Evolutionary conservation across 2,888 invertebrate genomes (phyloP), one percentile per base, ranked within the genome.

Genomic region (Pachycephus smyrnensis): DNA sequence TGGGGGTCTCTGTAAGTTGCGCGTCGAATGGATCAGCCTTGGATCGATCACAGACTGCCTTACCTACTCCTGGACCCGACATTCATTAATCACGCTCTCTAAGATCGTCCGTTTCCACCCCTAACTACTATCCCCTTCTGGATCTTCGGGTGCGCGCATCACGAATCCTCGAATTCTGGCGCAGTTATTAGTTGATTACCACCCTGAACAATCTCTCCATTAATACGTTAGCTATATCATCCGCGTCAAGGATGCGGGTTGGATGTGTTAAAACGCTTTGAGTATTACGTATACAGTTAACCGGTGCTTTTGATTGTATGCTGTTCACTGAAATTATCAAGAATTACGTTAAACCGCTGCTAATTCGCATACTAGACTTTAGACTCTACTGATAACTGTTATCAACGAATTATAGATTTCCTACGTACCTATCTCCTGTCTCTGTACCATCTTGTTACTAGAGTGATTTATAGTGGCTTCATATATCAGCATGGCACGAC

Each of bases 161-260:
- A 15, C 23, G 9, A 55, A 55, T 23, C 55, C 55, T 55, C 55
- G 55, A 15, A 9, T 2, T 71, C 31, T 33, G 71, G 32, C n/a
- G 40, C 31, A 74, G 76, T 78, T 79, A 79, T 79, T 79, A 79
- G 79, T 76, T 79, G 76, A 79, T 79, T 76, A 79, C 79, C 73
- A 76, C 69, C 69, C 76, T 68, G 76, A 74, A 79, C 76, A 79
- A 79, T 79, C 76, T 69, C 68, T 32, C 74, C 76, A 76, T 76
- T 76, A 76, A 79, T 74, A 55, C 73, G 68, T 79, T 76, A 76
- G 68, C 69, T 73, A 69, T 75, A 32, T 71, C n/a, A 15, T 0
- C 31, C 2, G 15, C 23, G 23, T 55, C 55, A 55, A 55, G 55
- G 55, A 55, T 55, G 55, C 55, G 15, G 55, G 23, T 30, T 74